Conservation (phyloP, 23 tunicate genomes). For the Styela clava region DNA sequence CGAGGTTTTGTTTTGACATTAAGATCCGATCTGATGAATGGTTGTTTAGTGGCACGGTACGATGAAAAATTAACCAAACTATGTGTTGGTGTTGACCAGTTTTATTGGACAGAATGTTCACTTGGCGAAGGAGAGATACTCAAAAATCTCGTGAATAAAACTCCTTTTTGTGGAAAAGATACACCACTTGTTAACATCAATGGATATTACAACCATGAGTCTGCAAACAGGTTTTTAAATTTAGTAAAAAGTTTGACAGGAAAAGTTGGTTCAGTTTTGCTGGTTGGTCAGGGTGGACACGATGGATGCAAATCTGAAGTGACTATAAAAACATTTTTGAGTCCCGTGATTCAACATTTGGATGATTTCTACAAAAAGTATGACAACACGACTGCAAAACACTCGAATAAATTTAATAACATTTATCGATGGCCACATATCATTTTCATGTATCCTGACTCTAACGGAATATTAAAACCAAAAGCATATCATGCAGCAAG, state of each 20-base stretch:
- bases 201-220: neutral
- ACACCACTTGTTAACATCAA: neutral
- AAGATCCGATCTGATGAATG: constrained; percentile 28
- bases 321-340: neutral
- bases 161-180: constrained; percentile 13
- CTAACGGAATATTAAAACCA: constrained; percentile 6
- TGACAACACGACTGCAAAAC: neutral
- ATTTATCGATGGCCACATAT: constrained; percentile 4
- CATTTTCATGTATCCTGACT: constrained; percentile 9
- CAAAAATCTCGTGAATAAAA: neutral
- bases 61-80: constrained; percentile 11
- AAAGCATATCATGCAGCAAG: neutral
- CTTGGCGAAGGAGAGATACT: neutral
- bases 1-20: constrained; percentile 33
- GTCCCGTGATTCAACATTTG: neutral
- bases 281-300: neutral
- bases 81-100: constrained; percentile 23
- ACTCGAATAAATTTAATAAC: neutral
- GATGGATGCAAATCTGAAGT: neutral
- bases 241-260: constrained; percentile 14
- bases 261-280: neutral
- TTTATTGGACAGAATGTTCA: constrained; percentile 26
- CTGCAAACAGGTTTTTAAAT: neutral
- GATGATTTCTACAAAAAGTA: neutral
- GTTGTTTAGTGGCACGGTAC: constrained; percentile 20